Evolutionary conservation across 2,888 invertebrate species (phyloP).

Genomic region (Itoplectis maculator): DNA sequence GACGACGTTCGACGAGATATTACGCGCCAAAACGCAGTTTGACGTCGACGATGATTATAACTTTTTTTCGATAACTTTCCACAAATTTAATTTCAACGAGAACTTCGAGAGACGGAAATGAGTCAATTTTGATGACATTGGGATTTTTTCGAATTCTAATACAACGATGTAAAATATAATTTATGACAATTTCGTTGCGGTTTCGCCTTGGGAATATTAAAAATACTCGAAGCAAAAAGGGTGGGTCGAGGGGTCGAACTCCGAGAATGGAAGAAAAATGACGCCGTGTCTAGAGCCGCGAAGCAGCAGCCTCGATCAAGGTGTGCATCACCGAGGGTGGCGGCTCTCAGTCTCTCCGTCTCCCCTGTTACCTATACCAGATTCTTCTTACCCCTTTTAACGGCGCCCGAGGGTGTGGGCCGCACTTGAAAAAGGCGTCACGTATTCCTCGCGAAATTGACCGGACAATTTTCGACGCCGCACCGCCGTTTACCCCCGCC

Average conservation of each 20-base stretch:
- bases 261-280: slow-evolving; percentile 64
- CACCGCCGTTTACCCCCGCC: slow-evolving; percentile 53
- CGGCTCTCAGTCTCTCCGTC: slow-evolving; percentile 45
- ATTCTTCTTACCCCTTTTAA: slow-evolving; percentile 72
- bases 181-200: background rate
- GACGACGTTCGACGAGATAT: too few species aligned
- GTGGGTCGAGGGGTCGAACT: slow-evolving; percentile 36
- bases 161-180: background rate
- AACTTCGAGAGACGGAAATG: too few species aligned
- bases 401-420: slow-evolving; percentile 35
- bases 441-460: slow-evolving; percentile 83
- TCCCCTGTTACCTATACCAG: slow-evolving; percentile 37
- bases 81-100: too few species aligned
- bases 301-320: slow-evolving; percentile 64
- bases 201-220: background rate
- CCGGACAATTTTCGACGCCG: slow-evolving; percentile 84
- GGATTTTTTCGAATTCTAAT: too few species aligned
- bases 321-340: slow-evolving; percentile 54
- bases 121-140: too few species aligned
- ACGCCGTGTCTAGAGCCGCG: slow-evolving; percentile 60
- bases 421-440: slow-evolving; percentile 83
- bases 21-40: too few species aligned
- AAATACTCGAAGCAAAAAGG: slow-evolving; percentile 39
- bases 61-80: too few species aligned
- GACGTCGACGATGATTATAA: too few species aligned